phyloP scores from a whole-genome alignment of 2,797 vertebrate species.

The Acrocephalus scirpaceus region DNA sequence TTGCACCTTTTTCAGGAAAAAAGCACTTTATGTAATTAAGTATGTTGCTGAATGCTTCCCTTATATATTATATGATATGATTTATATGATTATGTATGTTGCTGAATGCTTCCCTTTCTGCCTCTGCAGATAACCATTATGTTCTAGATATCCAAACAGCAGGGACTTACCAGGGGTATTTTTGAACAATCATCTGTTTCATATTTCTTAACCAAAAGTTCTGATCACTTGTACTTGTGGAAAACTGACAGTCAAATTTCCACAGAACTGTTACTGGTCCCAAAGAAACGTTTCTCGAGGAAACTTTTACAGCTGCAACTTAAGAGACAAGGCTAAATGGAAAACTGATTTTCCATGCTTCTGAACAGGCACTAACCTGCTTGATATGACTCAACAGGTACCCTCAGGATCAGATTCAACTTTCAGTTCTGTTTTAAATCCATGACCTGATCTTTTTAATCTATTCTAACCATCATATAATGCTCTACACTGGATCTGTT shows the following conservation, averaged over 20 bases:
- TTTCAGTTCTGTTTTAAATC: conserved; percentile 30
- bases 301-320: not conserved
- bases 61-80: too few relatives aligned
- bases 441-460: not conserved
- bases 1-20: not conserved
- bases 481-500: not conserved
- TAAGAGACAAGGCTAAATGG: not conserved
- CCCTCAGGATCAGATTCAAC: not conserved
- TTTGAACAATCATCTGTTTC: not conserved
- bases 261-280: not conserved
- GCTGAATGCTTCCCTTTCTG: not conserved
- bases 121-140: not conserved
- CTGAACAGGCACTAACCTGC: not conserved
- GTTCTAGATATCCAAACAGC: not conserved
- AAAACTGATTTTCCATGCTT: conserved; percentile 4
- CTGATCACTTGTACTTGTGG: not conserved
- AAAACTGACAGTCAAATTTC: not conserved
- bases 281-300: not conserved
- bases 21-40: not conserved
- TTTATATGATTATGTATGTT: not conserved
- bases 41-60: too few relatives aligned
- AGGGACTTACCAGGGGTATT: not conserved
- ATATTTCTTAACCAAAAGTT: not conserved
- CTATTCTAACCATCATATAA: not conserved
- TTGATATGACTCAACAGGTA: not conserved